These are phyloP conservation scores for Lepidurus arcticus DNA, from an alignment of 1,140 invertebrate species.

Conservation along the genomic window DNA sequence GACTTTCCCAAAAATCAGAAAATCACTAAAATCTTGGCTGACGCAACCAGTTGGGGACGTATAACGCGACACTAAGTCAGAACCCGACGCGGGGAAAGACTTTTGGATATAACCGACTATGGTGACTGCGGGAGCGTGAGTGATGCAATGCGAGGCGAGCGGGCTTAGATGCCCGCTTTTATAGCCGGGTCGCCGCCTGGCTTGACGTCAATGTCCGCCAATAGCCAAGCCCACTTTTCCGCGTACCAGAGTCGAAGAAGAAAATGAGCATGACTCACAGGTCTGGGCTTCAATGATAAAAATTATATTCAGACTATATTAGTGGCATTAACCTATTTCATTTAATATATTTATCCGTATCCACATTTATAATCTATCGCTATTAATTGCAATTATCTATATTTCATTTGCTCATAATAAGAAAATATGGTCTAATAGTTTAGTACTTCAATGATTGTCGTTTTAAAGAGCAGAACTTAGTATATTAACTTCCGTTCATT, in stretches of 20 bases:
- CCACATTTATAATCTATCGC: too few species aligned
- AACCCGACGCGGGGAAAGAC: background rate
- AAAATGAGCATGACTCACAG: background rate
- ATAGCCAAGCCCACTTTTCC: slow-evolving; percentile 1
- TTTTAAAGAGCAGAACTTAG: too few species aligned
- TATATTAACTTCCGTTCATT: too few species aligned
- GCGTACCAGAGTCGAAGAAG: background rate
- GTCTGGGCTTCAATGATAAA: background rate
- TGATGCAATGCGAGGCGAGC: background rate
- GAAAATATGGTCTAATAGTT: too few species aligned
- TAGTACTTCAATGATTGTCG: too few species aligned
- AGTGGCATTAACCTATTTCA: too few species aligned
- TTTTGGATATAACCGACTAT: background rate
- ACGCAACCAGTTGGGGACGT: background rate
- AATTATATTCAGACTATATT: too few species aligned
- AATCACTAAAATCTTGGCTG: background rate
- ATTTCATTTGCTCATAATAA: too few species aligned
- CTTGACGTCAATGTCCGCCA: slow-evolving; percentile 4
- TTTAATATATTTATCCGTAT: too few species aligned
- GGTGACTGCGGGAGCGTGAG: background rate
- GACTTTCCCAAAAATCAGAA: background rate
- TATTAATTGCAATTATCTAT: too few species aligned
- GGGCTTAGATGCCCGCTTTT: background rate
- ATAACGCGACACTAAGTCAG: background rate
- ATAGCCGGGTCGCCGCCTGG: background rate